Conservation (phyloP, 2,113 vertebrate genomes). For the Origma solitaria region DNA sequence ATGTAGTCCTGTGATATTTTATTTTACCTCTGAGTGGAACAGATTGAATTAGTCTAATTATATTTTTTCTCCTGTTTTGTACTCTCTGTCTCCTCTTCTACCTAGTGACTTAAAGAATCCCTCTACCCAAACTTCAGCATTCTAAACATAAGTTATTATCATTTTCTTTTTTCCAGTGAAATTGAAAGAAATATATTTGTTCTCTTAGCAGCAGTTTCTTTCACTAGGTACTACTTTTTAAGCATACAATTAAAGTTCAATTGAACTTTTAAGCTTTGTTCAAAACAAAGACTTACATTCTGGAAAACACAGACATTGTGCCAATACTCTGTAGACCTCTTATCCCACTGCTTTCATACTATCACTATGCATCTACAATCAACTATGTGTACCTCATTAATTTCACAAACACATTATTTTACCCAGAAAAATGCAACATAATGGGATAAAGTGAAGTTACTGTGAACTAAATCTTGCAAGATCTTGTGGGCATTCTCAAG, state of each 20-base stretch:
- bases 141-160: neutral
- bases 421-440: neutral
- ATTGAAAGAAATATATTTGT: neutral
- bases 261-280: neutral
- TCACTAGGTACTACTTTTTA: neutral
- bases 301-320: neutral
- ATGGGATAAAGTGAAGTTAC: neutral
- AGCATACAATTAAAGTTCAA: neutral
- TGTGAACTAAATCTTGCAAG: neutral
- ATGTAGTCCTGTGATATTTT: neutral
- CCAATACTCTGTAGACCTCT: neutral
- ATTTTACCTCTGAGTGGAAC: neutral
- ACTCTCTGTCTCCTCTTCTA: neutral
- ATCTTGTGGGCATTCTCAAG: neutral
- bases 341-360: neutral
- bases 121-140: neutral
- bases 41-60: neutral
- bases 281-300: neutral
- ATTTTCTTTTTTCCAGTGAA: neutral
- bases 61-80: neutral
- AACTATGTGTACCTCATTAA: neutral
- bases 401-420: neutral
- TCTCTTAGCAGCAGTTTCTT: neutral
- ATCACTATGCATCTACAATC: neutral
- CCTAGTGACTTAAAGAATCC: neutral